Conservation (phyloP, 1,140 invertebrate genomes). For the Episyrphus balteatus region DNA sequence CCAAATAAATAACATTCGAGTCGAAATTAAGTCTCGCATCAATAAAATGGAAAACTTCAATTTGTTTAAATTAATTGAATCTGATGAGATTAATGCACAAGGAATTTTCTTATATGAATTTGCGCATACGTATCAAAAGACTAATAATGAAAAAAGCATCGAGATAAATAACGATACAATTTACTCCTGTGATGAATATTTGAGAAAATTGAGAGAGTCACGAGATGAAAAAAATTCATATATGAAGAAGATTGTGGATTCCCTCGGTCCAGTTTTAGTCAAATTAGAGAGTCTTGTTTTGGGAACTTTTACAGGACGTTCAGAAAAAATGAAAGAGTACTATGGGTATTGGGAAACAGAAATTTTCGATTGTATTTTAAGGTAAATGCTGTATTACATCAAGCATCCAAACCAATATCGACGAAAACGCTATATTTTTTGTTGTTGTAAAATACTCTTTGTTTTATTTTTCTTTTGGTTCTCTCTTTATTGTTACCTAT, state of each 20-base stretch:
- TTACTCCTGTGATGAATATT: conserved; percentile 37
- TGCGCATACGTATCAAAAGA: neutral
- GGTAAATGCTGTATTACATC: too few species aligned
- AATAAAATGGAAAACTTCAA: conserved; percentile 45
- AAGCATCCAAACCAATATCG: too few species aligned
- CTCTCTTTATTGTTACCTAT: too few species aligned
- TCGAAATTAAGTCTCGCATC: conserved; percentile 53
- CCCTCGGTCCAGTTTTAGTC: conserved; percentile 61
- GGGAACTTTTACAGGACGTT: conserved; percentile 51
- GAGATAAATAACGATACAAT: conserved; percentile 18
- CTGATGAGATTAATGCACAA: conserved; percentile 7
- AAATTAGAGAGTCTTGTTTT: conserved; percentile 70
- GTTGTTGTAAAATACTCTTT: neutral
- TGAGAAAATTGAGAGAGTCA: conserved; percentile 45
- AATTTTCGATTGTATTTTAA: conserved; percentile 48
- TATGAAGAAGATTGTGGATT: conserved; percentile 58
- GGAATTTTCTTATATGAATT: neutral
- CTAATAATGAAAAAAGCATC: neutral
- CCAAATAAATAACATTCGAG: conserved; percentile 66
- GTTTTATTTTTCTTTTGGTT: too few species aligned
- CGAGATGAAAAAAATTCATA: conserved; percentile 52
- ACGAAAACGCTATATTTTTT: too few species aligned
- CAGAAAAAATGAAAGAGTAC: conserved; percentile 51
- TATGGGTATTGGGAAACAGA: conserved; percentile 60
- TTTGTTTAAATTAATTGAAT: conserved; percentile 41